These are phyloP conservation scores for Theocolax elegans DNA, from an alignment of 1,140 invertebrate species.

Conservation along the genomic window DNA sequence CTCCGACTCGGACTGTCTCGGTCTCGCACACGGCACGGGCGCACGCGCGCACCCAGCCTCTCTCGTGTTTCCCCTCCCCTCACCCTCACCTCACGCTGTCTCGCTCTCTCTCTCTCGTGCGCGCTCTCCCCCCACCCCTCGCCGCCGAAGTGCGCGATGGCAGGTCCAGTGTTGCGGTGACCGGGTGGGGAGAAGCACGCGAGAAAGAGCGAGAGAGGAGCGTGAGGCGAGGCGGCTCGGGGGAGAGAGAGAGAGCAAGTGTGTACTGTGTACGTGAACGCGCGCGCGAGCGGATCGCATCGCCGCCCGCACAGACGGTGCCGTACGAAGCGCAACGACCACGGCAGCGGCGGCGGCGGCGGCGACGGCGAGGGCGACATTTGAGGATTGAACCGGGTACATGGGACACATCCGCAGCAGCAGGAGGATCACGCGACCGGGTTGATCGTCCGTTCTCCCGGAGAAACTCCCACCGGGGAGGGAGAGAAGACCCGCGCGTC, in stretches of 20 bases:
- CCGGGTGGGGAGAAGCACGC: background rate
- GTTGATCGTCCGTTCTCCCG: too few relatives aligned
- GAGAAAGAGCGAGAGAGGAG: background rate
- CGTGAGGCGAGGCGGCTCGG: background rate
- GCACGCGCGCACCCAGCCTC: too few relatives aligned
- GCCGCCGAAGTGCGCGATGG: background rate
- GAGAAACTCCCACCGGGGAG: too few relatives aligned
- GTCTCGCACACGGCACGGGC: too few relatives aligned
- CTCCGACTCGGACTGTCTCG: too few relatives aligned
- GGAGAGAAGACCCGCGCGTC: slow-evolving; percentile 1
- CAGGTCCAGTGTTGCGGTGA: slow-evolving; percentile 10
- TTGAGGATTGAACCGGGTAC: too few relatives aligned
- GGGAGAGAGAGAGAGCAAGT: background rate
- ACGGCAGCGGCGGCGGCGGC: slow-evolving; percentile 11
- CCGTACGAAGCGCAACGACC: slow-evolving; percentile 1
- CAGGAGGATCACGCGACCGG: too few relatives aligned
- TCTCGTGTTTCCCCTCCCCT: too few relatives aligned
- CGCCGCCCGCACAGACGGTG: too few relatives aligned
- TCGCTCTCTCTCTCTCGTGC: too few relatives aligned
- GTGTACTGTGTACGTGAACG: slow-evolving; percentile 36
- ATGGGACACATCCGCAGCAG: slow-evolving; percentile 6
- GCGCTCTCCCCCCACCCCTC: too few relatives aligned
- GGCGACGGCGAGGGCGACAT: slow-evolving; percentile 1
- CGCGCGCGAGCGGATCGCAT: slow-evolving; percentile 26
- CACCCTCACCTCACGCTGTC: too few relatives aligned